Percentiles rank a stretch among this genome's conserved stretches.
Evolutionary conservation across 2,797 vertebrate species (phyloP).

Genomic region (Craterocephalus amniculus): DNA sequence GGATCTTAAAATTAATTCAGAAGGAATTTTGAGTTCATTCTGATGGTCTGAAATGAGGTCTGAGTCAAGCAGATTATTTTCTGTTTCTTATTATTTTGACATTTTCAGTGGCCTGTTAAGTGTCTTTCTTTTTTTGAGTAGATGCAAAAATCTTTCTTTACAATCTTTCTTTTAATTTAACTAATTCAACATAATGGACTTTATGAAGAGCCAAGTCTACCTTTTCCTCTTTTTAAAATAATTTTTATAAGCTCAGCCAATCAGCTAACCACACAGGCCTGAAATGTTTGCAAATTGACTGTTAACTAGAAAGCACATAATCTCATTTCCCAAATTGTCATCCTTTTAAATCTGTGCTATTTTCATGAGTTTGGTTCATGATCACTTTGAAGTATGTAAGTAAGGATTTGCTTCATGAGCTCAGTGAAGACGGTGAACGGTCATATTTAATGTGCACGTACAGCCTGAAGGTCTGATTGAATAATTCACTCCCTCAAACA

Average conservation of each 20-base stretch:
- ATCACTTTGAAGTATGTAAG: slow-evolving; percentile 6
- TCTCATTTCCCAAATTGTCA: background rate
- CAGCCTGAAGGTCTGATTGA: slow-evolving; percentile 28
- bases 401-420: background rate
- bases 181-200: background rate
- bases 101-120: too few relatives aligned
- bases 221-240: background rate
- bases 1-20: too few relatives aligned
- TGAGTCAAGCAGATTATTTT: too few relatives aligned
- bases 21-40: too few relatives aligned
- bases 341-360: background rate
- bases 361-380: background rate
- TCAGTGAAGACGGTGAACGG: background rate
- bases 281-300: background rate
- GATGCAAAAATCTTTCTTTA: too few relatives aligned
- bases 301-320: background rate
- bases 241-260: too few relatives aligned
- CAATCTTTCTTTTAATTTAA: too few relatives aligned
- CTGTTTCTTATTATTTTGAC: too few relatives aligned
- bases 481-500: slow-evolving; percentile 33
- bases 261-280: background rate
- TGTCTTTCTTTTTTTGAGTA: too few relatives aligned
- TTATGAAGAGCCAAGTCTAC: background rate
- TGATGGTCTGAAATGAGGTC: too few relatives aligned
- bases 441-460: slow-evolving; percentile 23